Percentiles rank a stretch among this genome's conserved stretches.
Conservation (phyloP, 2,797 vertebrate genomes). For the Rhynchonycteris naso region DNA sequence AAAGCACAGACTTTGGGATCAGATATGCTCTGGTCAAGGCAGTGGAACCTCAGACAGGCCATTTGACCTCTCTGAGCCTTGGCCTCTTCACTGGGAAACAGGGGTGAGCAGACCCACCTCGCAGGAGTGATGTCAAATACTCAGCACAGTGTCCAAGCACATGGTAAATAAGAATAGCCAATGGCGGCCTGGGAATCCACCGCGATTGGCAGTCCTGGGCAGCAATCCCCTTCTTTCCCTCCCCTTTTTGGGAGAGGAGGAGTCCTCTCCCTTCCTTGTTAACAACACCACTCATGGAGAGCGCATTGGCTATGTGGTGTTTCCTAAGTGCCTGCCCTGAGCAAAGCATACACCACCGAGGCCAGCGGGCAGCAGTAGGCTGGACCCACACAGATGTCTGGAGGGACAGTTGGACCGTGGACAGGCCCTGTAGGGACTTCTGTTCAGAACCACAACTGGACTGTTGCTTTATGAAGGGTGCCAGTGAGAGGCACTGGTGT, state of each 20-base stretch:
- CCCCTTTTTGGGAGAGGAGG: not conserved
- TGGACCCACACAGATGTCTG: not conserved
- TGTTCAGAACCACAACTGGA: not conserved
- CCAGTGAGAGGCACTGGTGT: not conserved
- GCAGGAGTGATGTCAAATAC: not conserved
- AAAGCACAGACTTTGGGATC: not conserved
- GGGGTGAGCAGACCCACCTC: not conserved
- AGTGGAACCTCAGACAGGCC: no score
- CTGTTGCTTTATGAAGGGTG: not conserved
- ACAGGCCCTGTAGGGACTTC: not conserved
- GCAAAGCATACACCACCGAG: not conserved
- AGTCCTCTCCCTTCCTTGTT: not conserved
- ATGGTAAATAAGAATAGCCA: not conserved
- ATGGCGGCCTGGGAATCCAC: rapidly evolving
- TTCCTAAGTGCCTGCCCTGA: not conserved
- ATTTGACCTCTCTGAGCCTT: not conserved
- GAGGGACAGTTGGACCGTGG: rapidly evolving
- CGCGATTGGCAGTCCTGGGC: rapidly evolving
- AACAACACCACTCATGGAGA: not conserved
- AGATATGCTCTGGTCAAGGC: rapidly evolving
- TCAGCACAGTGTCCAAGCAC: not conserved
- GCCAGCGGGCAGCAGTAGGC: not conserved
- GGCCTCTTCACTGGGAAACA: not conserved
- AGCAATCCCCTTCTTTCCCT: rapidly evolving
- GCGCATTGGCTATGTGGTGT: rapidly evolving